phyloP scores from a whole-genome alignment of 2,113 vertebrate species.

The Seriola aureovittata region DNA sequence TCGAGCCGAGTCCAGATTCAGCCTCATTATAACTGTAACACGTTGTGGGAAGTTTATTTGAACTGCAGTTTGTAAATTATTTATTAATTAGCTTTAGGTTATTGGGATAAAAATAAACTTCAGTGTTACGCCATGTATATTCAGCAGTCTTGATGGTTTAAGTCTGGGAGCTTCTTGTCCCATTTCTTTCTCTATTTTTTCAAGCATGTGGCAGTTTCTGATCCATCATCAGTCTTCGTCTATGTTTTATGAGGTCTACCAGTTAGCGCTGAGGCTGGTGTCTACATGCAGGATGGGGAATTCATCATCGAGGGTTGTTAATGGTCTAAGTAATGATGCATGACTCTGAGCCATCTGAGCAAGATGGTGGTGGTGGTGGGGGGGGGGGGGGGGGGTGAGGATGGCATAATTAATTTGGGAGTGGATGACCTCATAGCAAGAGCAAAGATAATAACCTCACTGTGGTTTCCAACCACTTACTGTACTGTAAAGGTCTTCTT shows the following conservation, averaged over 20 bases:
- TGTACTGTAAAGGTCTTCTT: neutral
- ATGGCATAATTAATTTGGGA: slow-evolving; percentile 62
- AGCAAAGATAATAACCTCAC: slow-evolving; percentile 37
- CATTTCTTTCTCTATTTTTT: neutral
- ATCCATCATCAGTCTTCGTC: slow-evolving; percentile 36
- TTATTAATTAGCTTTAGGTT: neutral
- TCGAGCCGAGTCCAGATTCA: neutral
- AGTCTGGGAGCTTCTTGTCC: neutral
- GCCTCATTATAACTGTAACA: neutral
- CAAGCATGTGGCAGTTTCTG: slow-evolving; percentile 14
- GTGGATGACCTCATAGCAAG: slow-evolving; percentile 51
- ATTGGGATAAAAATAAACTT: neutral
- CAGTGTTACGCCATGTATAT: neutral
- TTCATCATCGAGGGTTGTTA: slow-evolving; percentile 72
- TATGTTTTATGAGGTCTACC: slow-evolving; percentile 53
- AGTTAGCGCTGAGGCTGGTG: slow-evolving; percentile 37
- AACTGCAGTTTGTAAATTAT: neutral
- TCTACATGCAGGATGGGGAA: slow-evolving; percentile 52
- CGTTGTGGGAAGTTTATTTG: neutral
- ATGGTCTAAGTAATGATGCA: slow-evolving; percentile 72
- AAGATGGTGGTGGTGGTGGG: slow-evolving; percentile 26
- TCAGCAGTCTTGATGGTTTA: neutral
- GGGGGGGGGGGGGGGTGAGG: slow-evolving; percentile 40
- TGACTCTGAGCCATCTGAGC: slow-evolving; percentile 67
- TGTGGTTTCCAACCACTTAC: slow-evolving; percentile 9